Evolutionary conservation across 2,797 vertebrate genomes (phyloP).

Genomic region (Hylomyscus alleni): DNA sequence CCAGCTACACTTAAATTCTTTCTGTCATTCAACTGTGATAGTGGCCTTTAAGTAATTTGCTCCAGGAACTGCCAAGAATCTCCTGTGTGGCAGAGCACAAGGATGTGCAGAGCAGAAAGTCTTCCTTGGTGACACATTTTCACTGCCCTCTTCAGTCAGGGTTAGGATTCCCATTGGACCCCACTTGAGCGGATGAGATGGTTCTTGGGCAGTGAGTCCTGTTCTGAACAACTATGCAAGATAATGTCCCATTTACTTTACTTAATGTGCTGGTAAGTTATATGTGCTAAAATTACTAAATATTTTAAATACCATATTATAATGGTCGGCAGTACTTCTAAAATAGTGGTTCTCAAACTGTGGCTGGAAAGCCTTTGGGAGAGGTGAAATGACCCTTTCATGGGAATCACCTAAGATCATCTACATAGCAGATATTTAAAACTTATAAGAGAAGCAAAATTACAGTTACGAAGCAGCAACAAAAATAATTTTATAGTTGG

Average conservation of each 20-base stretch:
- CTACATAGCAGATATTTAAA: background rate
- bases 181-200: background rate
- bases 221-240: background rate
- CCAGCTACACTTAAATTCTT: background rate
- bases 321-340: background rate
- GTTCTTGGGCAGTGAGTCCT: background rate
- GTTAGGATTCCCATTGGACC: background rate
- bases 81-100: background rate
- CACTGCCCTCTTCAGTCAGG: background rate
- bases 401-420: background rate
- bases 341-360: background rate
- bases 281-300: background rate
- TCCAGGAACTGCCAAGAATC: background rate
- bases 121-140: background rate
- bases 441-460: background rate
- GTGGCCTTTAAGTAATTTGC: background rate
- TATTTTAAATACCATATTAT: background rate
- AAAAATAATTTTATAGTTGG: background rate
- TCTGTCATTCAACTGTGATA: background rate
- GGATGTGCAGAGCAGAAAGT: background rate
- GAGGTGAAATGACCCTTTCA: background rate
- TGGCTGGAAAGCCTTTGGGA: background rate
- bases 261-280: slow-evolving; percentile 55
- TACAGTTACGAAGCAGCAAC: background rate
- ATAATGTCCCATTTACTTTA: background rate